A percentile compares a stretch with the other conserved stretches of the same genome.
Conservation (phyloP, 1,140 invertebrate genomes). For the Ctenoplectra terminalis region DNA sequence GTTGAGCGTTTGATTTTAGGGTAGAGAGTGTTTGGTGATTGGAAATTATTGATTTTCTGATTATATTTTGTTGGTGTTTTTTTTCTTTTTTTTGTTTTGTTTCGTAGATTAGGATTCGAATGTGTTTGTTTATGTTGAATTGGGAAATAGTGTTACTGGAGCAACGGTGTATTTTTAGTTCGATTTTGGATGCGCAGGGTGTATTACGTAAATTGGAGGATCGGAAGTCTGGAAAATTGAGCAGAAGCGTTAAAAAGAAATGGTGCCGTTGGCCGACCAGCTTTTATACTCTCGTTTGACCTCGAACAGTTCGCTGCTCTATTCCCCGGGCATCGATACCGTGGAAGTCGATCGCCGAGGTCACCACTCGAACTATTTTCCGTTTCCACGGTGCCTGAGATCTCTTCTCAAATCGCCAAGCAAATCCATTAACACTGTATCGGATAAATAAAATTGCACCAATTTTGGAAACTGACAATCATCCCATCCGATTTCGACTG, state of each 20-base stretch:
- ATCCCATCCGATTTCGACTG: background rate
- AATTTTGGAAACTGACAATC: background rate
- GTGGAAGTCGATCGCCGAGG: constrained; percentile 63
- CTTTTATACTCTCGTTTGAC: constrained; percentile 49
- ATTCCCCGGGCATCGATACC: constrained; percentile 67
- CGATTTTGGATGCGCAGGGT: too few species aligned
- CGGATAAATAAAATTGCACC: background rate
- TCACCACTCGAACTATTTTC: constrained; percentile 43
- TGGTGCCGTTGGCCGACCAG: constrained; percentile 38
- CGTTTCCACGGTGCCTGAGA: background rate
- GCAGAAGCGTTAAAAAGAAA: background rate
- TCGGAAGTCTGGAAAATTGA: background rate
- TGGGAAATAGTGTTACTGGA: too few species aligned
- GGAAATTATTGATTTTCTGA: too few species aligned
- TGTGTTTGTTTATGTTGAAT: too few species aligned
- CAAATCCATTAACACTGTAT: background rate
- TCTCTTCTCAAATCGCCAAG: background rate
- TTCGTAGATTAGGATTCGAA: too few species aligned
- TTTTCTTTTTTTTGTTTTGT: too few species aligned
- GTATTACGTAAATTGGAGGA: too few species aligned
- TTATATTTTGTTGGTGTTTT: too few species aligned
- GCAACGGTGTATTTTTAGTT: too few species aligned
- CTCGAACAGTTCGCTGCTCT: constrained; percentile 58
- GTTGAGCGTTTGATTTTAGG: too few species aligned
- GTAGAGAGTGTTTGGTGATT: too few species aligned